Conservation (phyloP, 2,888 invertebrate species). For the Exephanes ischioxanthus region DNA sequence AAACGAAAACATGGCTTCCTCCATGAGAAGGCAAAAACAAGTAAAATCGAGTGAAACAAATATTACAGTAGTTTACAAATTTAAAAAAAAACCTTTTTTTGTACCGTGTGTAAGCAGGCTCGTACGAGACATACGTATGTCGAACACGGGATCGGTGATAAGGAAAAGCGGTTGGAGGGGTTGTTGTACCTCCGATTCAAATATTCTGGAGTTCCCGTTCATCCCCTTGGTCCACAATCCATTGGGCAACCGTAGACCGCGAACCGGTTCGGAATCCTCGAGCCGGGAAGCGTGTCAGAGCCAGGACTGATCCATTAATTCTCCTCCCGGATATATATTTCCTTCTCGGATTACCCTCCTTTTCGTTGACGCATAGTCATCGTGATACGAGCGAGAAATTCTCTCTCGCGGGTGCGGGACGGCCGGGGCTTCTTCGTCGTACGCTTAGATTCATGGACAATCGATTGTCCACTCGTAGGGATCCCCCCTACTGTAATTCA, state of each 20-base stretch:
- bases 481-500: constrained; percentile 24
- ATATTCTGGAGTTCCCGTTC: constrained; percentile 43
- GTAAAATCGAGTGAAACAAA: too few relatives aligned
- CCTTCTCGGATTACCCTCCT: constrained; percentile 46
- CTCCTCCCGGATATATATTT: constrained; percentile 54
- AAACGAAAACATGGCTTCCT: too few relatives aligned
- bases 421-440: constrained; percentile 5
- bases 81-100: too few relatives aligned
- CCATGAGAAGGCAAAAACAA: too few relatives aligned
- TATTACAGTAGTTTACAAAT: too few relatives aligned
- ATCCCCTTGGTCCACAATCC: constrained; percentile 6
- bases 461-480: constrained; percentile 54
- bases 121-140: constrained; percentile 16
- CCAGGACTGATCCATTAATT: constrained; percentile 65
- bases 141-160: constrained; percentile 25
- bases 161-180: not conserved
- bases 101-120: not conserved
- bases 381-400: constrained; percentile 39
- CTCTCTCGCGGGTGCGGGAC: constrained; percentile 19
- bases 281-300: constrained; percentile 63
- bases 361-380: constrained; percentile 36
- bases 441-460: constrained; percentile 51
- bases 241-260: constrained; percentile 34
- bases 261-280: constrained; percentile 38
- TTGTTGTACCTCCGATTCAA: constrained; percentile 43